Evolutionary conservation across 2,113 vertebrate genomes (phyloP), one percentile per base, ranked within the genome.

Genomic region (Peromyscus maniculatus): DNA sequence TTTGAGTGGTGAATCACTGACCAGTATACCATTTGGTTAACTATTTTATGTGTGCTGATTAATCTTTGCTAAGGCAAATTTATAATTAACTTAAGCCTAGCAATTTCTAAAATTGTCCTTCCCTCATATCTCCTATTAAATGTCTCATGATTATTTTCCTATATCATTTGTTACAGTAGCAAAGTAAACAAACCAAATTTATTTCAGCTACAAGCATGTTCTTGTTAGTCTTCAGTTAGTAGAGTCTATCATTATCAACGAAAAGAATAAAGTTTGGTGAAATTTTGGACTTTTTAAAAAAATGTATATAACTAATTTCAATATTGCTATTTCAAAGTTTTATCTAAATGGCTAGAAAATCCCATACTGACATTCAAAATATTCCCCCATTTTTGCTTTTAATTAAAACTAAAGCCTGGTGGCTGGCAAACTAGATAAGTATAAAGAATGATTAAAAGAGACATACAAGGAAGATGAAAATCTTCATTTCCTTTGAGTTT

Each of bases 361-460:
- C 16, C 5, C 66, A 26, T 24, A 66, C 8, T 22, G 17, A 62
- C 22, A 64, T 93, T 96, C 49, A 88, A 64, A 84, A 66, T 72
- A 49, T 74, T 84, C 79, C 17, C 22, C 82, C 39, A 91, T 84
- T 57, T 52, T 3, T 87, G 55, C 12, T 93, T 93, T 80, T 89
- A 95, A 91, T 84, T 83, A 94, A 92, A 84, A 78, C 39, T 91
- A 91, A 15, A 94, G 36, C 22, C 43, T 77, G 12, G 31, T 89
- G 69, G 64, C 6, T 75, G 28, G 43, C 69, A 92, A 91, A 94
- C 83, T 72, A 92, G 64, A 92, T 66, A 59, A 64, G 64, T 96
- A 89, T 64, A 55, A 96, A 75, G 26, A 87, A 78, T 39, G 9
- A 72, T 39, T 93, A 69, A 89, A 94, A 78, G 6, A 7, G 74